Conservation (phyloP, 2,113 vertebrate genomes). For the Ailuropoda melanoleuca region DNA sequence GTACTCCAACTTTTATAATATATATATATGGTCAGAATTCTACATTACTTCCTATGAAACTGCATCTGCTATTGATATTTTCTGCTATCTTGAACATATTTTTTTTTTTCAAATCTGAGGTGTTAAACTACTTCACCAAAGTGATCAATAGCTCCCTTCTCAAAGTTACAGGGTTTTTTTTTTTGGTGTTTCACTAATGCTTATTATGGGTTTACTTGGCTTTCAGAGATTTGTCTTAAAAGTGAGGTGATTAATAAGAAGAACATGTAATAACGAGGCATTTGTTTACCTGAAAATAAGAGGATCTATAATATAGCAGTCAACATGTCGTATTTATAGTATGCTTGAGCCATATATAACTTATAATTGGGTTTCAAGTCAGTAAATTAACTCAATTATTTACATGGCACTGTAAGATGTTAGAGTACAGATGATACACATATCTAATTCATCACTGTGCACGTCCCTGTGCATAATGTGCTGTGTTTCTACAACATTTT, state of each 20-base stretch:
- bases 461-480: neutral
- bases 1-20: neutral
- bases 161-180: neutral
- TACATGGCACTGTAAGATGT: neutral
- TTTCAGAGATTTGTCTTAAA: constrained; percentile 55
- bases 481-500: constrained; percentile 23
- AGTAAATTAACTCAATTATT: constrained; percentile 65
- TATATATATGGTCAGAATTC: neutral
- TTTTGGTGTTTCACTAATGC: neutral
- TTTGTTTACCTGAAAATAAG: constrained; percentile 71
- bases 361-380: constrained; percentile 64
- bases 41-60: neutral
- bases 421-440: constrained; percentile 8
- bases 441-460: constrained; percentile 34
- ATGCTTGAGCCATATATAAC: constrained; percentile 58
- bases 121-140: neutral
- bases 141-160: neutral
- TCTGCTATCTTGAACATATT: neutral
- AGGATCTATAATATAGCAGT: constrained; percentile 73
- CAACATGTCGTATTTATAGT: constrained; percentile 52
- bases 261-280: constrained; percentile 35
- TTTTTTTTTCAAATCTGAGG: neutral
- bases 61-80: neutral
- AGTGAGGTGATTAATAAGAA: constrained; percentile 52
- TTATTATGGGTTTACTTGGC: neutral